A percentile compares a stretch with the other conserved stretches of the same genome.
phyloP scores from a whole-genome alignment of 2,888 invertebrate genomes.

The Thumatha senex region DNA sequence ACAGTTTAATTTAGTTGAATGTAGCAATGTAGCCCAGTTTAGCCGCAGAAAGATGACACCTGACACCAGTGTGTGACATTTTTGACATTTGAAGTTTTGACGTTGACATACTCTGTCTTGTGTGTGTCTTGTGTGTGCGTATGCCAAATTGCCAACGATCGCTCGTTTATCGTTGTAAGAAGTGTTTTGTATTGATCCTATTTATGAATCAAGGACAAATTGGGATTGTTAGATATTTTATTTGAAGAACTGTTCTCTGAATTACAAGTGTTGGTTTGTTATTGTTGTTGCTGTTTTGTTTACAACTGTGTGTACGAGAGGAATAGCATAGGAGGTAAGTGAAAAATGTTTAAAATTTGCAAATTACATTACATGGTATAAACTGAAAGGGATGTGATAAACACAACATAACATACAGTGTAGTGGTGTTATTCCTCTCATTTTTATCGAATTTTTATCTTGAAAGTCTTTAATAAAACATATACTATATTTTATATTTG shows the following conservation, averaged over 20 bases:
- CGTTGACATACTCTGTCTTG: not conserved
- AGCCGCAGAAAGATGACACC: no score
- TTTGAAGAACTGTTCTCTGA: conserved; percentile 21
- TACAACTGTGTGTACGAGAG: conserved; percentile 11
- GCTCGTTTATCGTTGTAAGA: conserved; percentile 38
- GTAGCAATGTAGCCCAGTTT: no score
- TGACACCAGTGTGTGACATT: no score
- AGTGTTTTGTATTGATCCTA: conserved; percentile 54
- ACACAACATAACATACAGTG: no score
- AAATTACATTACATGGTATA: not conserved
- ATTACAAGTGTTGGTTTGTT: conserved; percentile 1
- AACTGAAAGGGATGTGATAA: no score
- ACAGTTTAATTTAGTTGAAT: no score
- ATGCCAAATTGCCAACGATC: conserved; percentile 20
- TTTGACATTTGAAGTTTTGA: conserved; percentile 4
- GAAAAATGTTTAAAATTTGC: not conserved
- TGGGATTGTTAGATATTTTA: conserved; percentile 14
- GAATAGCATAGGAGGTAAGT: conserved; percentile 26
- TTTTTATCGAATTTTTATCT: no score
- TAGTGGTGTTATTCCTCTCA: no score
- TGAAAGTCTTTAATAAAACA: no score
- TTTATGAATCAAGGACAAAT: conserved; percentile 31
- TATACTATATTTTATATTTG: no score
- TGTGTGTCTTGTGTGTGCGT: conserved; percentile 1
- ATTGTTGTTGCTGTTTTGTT: conserved; percentile 14